Evolutionary conservation across 2,888 invertebrate genomes (phyloP), one percentile per base, ranked within the genome.

Genomic region (Platypus cylindrus): DNA sequence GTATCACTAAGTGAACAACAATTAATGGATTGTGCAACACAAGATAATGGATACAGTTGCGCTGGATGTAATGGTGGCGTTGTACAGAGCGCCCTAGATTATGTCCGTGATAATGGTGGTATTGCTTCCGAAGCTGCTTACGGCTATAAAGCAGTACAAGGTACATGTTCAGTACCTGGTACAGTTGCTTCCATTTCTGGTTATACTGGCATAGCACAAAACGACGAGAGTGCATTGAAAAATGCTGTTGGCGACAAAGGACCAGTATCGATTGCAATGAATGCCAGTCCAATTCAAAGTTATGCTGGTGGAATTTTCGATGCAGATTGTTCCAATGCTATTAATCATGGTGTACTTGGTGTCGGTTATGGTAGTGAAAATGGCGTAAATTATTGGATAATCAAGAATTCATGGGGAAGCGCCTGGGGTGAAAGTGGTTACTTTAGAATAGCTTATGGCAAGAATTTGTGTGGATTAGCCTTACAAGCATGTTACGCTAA

Each of bases 401-500:
- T 87, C 37, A 87, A 87, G 66, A 87, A 87, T 66, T 85, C 84
- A 36, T 85, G 83, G 82, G 73, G 80, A 8, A 60, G 64, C 43
- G 54, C 63, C 5, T 91, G 90, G 90, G 90, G 91, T 16, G 71
- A 76, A 32, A 55, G 75, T 7, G 91, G 91, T 28, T 91, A 82
- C 66, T 78, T 90, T 52, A 78, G 78, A 63, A 87, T 91, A 78
- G 70, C 81, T 16, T 73, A 90, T 48, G 87, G 90, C 64, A 50
- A 78, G 20, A 90, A 91, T 62, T 74, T 80, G 57, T 91, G 91
- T 61, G 90, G 89, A 50, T 75, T 91, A 59, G 89, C 90, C 34
- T 65, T 75, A 30, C 59, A 68, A 41, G 78, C 89, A 44, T 84
- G 83, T 54, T 90, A 84, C 63, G 90, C 90, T 3, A 14, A 31